These are phyloP conservation scores for Stegostoma tigrinum DNA, from an alignment of 2,113 vertebrate genomes.

Conservation along the genomic window DNA sequence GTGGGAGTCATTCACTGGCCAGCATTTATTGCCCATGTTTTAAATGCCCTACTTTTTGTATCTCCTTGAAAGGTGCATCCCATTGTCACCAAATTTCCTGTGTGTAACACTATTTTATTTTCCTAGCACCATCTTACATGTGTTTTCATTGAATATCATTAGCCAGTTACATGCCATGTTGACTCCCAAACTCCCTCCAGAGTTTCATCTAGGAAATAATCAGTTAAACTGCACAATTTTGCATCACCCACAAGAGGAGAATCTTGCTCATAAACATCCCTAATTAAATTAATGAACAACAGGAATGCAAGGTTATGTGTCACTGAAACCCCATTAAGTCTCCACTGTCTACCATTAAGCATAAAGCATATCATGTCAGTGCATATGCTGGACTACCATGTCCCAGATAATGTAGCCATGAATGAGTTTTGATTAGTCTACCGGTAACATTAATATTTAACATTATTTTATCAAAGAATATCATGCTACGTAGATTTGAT, in stretches of 20 bases:
- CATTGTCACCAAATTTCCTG: not conserved
- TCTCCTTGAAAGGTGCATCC: not conserved
- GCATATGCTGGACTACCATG: not conserved
- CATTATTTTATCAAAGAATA: not conserved
- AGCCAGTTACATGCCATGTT: not conserved
- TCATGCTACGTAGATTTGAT: not conserved
- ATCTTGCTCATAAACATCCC: not conserved
- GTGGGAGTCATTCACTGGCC: too few species aligned
- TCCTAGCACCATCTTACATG: not conserved
- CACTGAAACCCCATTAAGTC: not conserved
- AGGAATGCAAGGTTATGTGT: not conserved
- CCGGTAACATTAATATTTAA: not conserved
- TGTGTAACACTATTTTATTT: not conserved
- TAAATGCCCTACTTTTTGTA: not conserved
- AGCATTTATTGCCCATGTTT: not conserved
- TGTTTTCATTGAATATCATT: not conserved
- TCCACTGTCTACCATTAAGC: not conserved
- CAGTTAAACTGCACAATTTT: not conserved
- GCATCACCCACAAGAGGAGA: not conserved
- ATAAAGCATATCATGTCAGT: not conserved
- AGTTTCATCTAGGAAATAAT: not conserved
- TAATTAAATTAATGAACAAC: not conserved
- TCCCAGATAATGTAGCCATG: not conserved
- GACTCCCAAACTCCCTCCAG: not conserved
- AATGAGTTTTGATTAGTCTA: not conserved